These are phyloP conservation scores for Zaprionus ghesquierei DNA, from an alignment of 1,140 invertebrate genomes.

Conservation along the genomic window DNA sequence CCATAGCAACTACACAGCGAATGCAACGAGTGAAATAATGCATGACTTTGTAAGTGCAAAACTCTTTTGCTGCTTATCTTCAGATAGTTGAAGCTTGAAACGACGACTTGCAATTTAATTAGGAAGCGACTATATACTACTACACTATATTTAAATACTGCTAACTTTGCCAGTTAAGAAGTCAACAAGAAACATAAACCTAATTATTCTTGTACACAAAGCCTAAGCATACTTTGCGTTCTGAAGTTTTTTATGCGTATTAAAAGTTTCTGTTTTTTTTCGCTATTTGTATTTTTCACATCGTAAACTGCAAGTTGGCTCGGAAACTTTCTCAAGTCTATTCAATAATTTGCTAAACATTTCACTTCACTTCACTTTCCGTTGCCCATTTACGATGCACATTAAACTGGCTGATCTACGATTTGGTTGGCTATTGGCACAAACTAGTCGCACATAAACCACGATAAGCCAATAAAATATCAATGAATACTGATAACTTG, in stretches of 20 bases:
- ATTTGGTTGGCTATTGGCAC: constrained; percentile 17
- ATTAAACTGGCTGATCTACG: constrained; percentile 26
- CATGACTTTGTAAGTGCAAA: constrained; percentile 15
- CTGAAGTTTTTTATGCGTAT: too few species aligned
- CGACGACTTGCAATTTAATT: not conserved
- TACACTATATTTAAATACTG: not conserved
- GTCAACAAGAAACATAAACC: not conserved
- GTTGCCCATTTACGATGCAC: constrained; percentile 14
- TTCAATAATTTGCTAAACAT: constrained; percentile 22
- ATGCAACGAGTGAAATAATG: constrained; percentile 15
- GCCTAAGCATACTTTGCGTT: not conserved
- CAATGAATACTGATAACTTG: constrained; percentile 50
- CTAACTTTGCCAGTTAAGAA: not conserved
- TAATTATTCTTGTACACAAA: not conserved
- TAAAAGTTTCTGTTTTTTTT: not conserved
- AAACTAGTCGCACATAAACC: constrained; percentile 55
- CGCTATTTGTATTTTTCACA: not conserved
- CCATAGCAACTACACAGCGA: not conserved
- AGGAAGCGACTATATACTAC: not conserved
- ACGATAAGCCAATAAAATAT: constrained; percentile 73
- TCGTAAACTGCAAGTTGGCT: not conserved
- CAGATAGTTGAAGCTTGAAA: not conserved
- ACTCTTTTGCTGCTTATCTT: not conserved
- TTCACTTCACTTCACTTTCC: constrained; percentile 22
- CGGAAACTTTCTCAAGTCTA: not conserved